phyloP scores from a whole-genome alignment of 2,888 invertebrate species.

The Lingula anatina region DNA sequence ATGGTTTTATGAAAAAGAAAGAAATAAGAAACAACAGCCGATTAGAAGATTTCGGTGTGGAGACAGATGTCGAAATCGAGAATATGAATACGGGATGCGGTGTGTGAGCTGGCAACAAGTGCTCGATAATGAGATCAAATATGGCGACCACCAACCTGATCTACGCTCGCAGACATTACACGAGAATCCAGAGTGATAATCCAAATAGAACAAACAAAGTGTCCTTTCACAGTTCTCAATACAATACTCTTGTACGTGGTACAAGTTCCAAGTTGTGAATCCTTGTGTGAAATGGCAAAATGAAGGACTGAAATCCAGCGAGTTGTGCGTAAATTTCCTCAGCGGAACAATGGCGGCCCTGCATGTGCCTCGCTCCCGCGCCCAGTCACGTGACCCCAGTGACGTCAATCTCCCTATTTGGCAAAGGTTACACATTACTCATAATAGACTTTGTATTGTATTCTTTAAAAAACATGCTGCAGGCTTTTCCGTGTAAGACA shows the following conservation, averaged over 20 bases:
- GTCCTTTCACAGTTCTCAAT: too few relatives aligned
- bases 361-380: conserved; percentile 47
- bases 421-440: neutral
- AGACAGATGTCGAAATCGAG: neutral
- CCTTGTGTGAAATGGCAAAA: too few relatives aligned
- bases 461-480: too few relatives aligned
- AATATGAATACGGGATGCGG: too few relatives aligned
- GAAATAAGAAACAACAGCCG: neutral
- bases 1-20: conserved; percentile 27
- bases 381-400: conserved; percentile 33
- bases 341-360: conserved; percentile 41
- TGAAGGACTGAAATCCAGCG: conserved; percentile 13
- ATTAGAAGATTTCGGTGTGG: neutral
- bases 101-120: neutral
- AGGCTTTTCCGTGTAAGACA: too few relatives aligned
- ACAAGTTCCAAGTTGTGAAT: too few relatives aligned
- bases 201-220: too few relatives aligned
- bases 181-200: conserved; percentile 1
- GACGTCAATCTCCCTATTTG: conserved; percentile 15
- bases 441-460: too few relatives aligned
- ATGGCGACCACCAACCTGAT: conserved; percentile 34
- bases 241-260: too few relatives aligned
- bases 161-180: conserved; percentile 49
- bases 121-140: neutral
- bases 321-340: too few relatives aligned